phyloP scores from a whole-genome alignment of 2,113 vertebrate genomes.

The Takifugu flavidus region DNA sequence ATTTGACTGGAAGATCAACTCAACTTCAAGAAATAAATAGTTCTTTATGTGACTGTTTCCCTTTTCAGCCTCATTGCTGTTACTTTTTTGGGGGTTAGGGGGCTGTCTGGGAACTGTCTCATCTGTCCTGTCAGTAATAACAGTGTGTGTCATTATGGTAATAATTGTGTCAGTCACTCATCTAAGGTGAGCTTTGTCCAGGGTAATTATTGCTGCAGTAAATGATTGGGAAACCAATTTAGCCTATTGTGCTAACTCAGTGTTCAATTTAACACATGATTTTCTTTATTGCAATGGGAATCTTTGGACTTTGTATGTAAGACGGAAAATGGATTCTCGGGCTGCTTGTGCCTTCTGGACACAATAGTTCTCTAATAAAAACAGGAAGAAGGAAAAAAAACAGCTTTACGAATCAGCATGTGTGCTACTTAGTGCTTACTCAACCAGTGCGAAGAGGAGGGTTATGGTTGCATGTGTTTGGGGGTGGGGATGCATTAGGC shows the following conservation, averaged over 20 bases:
- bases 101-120: slow-evolving; percentile 10
- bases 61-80: slow-evolving; percentile 6
- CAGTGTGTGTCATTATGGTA: slow-evolving; percentile 33
- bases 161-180: slow-evolving; percentile 32
- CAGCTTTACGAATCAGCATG: no score
- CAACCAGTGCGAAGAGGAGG: no score
- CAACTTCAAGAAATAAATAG: not conserved
- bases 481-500: no score
- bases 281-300: slow-evolving; percentile 36
- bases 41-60: not conserved
- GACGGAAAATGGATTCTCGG: slow-evolving; percentile 51
- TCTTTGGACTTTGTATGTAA: slow-evolving; percentile 43
- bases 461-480: no score
- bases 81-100: not conserved
- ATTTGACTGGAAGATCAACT: not conserved
- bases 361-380: slow-evolving; percentile 40
- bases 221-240: slow-evolving; percentile 49
- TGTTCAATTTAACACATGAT: slow-evolving; percentile 54
- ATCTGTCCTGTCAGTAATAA: slow-evolving; percentile 37
- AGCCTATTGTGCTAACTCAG: slow-evolving; percentile 37
- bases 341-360: slow-evolving; percentile 31
- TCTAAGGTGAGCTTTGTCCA: slow-evolving; percentile 39
- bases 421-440: no score
- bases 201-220: slow-evolving; percentile 48
- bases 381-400: slow-evolving; percentile 1